Evolutionary conservation across 64 coral and sea anemone genomes (phyloP).

Genomic region (Stichodactyla mertensii): DNA sequence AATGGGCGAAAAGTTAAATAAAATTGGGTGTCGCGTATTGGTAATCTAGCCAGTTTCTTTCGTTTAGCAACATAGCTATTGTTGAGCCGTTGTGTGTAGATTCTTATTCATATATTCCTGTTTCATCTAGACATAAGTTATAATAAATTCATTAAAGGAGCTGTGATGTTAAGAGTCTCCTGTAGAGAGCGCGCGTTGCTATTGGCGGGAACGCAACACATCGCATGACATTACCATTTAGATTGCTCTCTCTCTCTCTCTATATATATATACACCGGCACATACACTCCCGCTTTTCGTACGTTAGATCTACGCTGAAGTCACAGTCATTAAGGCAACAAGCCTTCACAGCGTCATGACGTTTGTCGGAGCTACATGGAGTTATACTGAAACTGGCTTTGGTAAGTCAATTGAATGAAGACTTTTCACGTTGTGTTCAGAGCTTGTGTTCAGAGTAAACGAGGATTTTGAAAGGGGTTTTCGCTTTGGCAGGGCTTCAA

Average conservation of each 20-base stretch:
- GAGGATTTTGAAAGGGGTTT: neutral
- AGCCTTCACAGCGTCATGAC: neutral
- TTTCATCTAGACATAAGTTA: slow-evolving; percentile 6
- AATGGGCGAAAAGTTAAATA: neutral
- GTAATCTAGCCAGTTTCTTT: neutral
- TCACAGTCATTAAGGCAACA: neutral
- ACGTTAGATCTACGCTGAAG: neutral
- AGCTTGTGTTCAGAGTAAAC: neutral
- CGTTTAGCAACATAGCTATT: neutral
- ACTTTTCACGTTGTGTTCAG: neutral
- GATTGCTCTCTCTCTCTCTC: neutral
- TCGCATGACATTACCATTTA: slow-evolving; percentile 1
- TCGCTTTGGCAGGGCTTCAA: neutral
- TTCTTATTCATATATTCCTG: neutral
- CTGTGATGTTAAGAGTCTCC: neutral
- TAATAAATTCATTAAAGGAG: slow-evolving; percentile 9
- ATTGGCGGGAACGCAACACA: neutral
- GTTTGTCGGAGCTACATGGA: slow-evolving; percentile 42
- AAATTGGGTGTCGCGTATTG: no score
- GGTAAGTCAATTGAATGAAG: slow-evolving; percentile 42
- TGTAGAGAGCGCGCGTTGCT: neutral
- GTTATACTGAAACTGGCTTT: slow-evolving; percentile 67
- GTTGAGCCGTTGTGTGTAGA: neutral
- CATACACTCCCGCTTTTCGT: slow-evolving; percentile 3
- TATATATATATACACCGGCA: neutral